Percentiles rank a stretch among this genome's conserved stretches.
Evolutionary conservation across 2,888 invertebrate species (phyloP).

Genomic region (Lumbricus terrestris): DNA sequence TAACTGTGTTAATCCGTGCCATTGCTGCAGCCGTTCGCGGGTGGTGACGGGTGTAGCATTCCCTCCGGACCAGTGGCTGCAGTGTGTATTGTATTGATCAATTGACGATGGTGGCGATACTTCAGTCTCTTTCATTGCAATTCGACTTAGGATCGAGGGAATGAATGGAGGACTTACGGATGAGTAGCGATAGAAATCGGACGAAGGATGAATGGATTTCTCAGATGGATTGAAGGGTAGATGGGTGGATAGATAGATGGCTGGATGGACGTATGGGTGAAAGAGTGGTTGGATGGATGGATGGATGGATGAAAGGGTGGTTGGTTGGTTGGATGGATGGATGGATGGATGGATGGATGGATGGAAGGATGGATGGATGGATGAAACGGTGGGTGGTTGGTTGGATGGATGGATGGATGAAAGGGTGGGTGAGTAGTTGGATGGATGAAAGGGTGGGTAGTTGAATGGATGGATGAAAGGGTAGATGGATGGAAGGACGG

Average conservation of each 20-base stretch:
- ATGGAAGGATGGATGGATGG: neutral
- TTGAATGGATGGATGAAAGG: neutral
- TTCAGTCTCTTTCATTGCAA: neutral
- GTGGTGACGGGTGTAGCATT: neutral
- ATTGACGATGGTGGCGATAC: neutral
- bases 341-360: neutral
- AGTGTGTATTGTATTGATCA: too few relatives aligned
- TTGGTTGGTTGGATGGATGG: too few relatives aligned
- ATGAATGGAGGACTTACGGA: neutral
- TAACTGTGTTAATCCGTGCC: neutral
- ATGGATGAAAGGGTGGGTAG: neutral
- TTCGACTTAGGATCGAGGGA: neutral
- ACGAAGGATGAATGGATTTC: neutral
- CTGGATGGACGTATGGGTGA: too few relatives aligned
- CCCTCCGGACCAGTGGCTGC: too few relatives aligned
- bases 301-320: neutral
- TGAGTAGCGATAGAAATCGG: neutral
- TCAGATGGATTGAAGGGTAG: neutral
- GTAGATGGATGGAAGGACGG: neutral
- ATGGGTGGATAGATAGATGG: neutral
- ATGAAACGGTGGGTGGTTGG: neutral
- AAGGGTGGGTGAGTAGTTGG: neutral
- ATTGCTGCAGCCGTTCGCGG: neutral
- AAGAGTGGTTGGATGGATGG: too few relatives aligned
- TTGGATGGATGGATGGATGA: neutral